These are phyloP conservation scores for Harpagoxenus sublaevis DNA, from an alignment of 2,888 invertebrate species.

Conservation along the genomic window DNA sequence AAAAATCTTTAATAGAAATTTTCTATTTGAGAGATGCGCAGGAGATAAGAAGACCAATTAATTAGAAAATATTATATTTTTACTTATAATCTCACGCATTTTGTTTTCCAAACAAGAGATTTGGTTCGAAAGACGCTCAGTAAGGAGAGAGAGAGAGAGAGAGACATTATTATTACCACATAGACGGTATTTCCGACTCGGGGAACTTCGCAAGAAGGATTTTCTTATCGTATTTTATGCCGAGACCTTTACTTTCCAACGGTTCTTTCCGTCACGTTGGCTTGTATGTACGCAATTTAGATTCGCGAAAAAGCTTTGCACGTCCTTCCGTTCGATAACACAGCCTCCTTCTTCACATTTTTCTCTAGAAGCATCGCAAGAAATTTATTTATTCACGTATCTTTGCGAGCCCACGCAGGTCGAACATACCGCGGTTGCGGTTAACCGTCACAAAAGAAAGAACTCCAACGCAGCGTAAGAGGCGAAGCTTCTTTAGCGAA, in stretches of 20 bases:
- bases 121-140: background rate
- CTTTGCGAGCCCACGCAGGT: background rate
- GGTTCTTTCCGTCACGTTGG: conserved; percentile 4
- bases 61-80: background rate
- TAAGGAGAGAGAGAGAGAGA: no score
- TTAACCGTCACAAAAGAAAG: background rate
- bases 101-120: background rate
- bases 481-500: background rate
- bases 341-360: background rate
- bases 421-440: background rate
- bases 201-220: background rate
- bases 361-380: no score
- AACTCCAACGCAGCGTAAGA: background rate
- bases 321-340: conserved; percentile 27
- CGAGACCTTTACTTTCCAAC: conserved; percentile 5
- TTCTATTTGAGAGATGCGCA: no score
- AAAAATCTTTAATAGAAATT: no score
- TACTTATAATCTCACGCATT: background rate
- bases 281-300: conserved; percentile 28
- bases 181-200: background rate
- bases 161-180: conserved; percentile 20
- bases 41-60: no score
- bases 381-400: conserved; percentile 50
- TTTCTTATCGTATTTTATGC: conserved; percentile 19
- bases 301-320: conserved; percentile 4